Evolutionary conservation across 2,797 vertebrate species (phyloP), one percentile per base, ranked within the genome.

Genomic region (Halcyon chelicuti): DNA sequence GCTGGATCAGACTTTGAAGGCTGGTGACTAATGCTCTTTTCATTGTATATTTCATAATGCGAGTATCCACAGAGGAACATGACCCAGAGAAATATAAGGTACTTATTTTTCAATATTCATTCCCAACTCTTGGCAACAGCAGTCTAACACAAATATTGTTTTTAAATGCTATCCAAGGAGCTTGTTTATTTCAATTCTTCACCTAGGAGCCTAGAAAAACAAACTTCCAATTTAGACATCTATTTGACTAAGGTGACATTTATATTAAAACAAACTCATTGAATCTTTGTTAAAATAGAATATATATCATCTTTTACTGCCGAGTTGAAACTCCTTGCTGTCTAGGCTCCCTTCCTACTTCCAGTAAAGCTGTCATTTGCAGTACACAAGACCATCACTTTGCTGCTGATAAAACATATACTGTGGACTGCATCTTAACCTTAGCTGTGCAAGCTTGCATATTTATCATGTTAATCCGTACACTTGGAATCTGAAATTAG

Each of bases 71-170:
- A 2, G 35, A 90, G 35, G 61, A 96, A 78, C 28, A 84, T n/a
- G 88, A 93, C 62, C 84, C 62, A 81, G 47, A 80, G 68, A 96
- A 88, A 84, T 37, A 74, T 14, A 85, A 91, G 75, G 49, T 78
- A 88, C 25, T 91, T 91, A 83, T 81, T 95, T 94, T 96, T 93
- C 79, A 86, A 72, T 90, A 94, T 70, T 86, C 39, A n/a, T 88
- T 86, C 62, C 55, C 42, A 70, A 10, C 28, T 91, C 72, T 77
- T 87, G 72, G 79, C 66, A 94, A 58, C 17, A 74, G 13, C 31
- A 70, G 22, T 63, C 68, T 94, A 81, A 91, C 62, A 86, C 54
- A 96, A 95, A 91, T 84, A 90, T 20, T 92, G 23, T 20, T 88
- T 81, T 86, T 33, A 95, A 90, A 58, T 66, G 54, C 58, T 93